phyloP scores from a whole-genome alignment of 2,113 vertebrate species.

The Tauraco erythrolophus region DNA sequence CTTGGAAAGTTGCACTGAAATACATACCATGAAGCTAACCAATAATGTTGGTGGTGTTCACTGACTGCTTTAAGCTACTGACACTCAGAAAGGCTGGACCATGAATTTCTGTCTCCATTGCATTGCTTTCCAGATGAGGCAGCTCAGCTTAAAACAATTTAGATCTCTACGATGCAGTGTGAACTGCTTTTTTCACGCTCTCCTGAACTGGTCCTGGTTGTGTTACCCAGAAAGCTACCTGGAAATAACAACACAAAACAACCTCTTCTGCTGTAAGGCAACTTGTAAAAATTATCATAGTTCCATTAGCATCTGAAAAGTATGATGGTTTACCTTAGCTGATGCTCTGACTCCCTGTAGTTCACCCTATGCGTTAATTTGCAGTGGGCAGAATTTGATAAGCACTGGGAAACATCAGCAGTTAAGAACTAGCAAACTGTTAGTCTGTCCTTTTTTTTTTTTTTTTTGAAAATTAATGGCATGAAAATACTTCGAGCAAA shows the following conservation, averaged over 20 bases:
- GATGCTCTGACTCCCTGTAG: background rate
- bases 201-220: background rate
- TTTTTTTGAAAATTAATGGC: background rate
- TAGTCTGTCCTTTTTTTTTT: background rate
- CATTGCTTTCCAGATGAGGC: background rate
- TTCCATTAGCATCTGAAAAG: background rate
- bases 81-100: background rate
- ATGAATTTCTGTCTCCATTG: background rate
- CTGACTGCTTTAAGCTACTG: background rate
- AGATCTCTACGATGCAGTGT: background rate
- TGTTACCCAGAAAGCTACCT: background rate
- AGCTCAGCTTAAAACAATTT: background rate
- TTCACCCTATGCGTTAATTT: fast-evolving
- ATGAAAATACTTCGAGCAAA: background rate
- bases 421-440: background rate
- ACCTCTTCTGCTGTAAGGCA: background rate
- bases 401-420: background rate
- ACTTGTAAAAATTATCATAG: background rate
- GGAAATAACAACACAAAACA: background rate
- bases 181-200: background rate
- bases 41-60: background rate
- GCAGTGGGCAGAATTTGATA: background rate
- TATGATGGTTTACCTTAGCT: background rate
- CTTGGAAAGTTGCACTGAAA: background rate
- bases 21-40: fast-evolving